Evolutionary conservation across 2,113 vertebrate genomes (phyloP), one percentile per base, ranked within the genome.

Genomic region (Okapia johnstoni): DNA sequence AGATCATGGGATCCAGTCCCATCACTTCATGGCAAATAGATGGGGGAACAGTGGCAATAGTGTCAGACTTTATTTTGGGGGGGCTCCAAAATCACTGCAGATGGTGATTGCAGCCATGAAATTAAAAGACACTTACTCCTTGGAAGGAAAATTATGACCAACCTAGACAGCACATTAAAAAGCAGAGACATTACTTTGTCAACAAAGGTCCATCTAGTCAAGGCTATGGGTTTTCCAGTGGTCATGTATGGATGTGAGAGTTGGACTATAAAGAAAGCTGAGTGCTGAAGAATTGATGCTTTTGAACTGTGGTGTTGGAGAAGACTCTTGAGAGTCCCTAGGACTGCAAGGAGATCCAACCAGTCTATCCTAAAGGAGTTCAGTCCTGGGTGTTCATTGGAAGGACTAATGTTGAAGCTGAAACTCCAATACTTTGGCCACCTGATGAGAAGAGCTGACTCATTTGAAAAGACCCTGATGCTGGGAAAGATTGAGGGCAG

Each of bases 231-330:
- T 63, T 33, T 63, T n/a, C 61, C 33, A n/a, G 15, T 17, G 3
- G 61, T 63, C 30, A 63, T 63, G 61, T 63, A 63, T 19, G 61
- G 33, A 17, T 66, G 33, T 66, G 16, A 66, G 33, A 7, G 4
- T 66, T 66, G 33, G 61, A n/a, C 61, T 66, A 1, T n/a, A 8
- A 33, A 66, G 61, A 66, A n/a, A n/a, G 3, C 7, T n/a, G 61
- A 66, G 7, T 0, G 0, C 15, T 0, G 0, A 66, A 66, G 33
- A n/a, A 66, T 66, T n/a, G 16, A 19, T 66, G 33, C 33, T 66
- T 66, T 66, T n/a, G 33, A 66, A n/a, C 33, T n/a, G 33, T 66
- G 61, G 16, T 66, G 7, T 66, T 61, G 60, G 60, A 33, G 28
- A 61, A 61, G 28, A 30, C 60, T 61, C 60, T 61, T 15, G 28